Percentiles rank a stretch among this genome's conserved stretches.
These are phyloP conservation scores for Stegophylla sp. DNA, from an alignment of 2,888 invertebrate genomes.

Conservation along the genomic window DNA sequence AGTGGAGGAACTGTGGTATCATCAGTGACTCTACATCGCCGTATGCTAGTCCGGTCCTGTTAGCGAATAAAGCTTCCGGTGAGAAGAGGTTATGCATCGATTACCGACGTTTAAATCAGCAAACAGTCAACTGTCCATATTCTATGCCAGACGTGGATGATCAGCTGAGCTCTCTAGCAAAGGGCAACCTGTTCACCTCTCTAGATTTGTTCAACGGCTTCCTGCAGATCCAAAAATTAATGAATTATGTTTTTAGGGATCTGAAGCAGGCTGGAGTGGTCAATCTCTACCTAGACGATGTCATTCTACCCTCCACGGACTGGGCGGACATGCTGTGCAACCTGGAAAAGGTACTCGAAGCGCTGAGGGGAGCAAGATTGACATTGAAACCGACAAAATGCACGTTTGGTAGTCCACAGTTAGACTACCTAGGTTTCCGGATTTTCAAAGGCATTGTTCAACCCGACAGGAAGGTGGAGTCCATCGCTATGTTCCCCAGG, in stretches of 20 bases:
- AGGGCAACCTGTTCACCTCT: background rate
- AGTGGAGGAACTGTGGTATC: constrained; percentile 13
- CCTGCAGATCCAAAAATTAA: background rate
- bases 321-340: background rate
- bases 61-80: background rate
- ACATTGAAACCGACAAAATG: background rate
- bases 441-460: background rate
- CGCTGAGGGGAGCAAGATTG: too few species aligned
- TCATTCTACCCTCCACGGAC: background rate
- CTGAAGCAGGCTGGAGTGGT: background rate
- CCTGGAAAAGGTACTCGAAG: background rate
- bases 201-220: background rate
- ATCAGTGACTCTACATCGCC: constrained; percentile 17
- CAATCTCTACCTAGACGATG: background rate
- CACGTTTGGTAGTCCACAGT: background rate
- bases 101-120: constrained; percentile 16
- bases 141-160: constrained; percentile 25
- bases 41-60: constrained; percentile 27
- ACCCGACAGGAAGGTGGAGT: background rate
- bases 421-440: constrained; percentile 21
- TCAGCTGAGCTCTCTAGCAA: background rate
- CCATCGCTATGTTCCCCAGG: background rate
- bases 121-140: background rate
- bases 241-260: background rate
- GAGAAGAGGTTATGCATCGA: constrained; percentile 7